Base-by-base conservation (phyloP, 92 coral and sea anemone species). In the Galaxea fascicularis region DNA sequence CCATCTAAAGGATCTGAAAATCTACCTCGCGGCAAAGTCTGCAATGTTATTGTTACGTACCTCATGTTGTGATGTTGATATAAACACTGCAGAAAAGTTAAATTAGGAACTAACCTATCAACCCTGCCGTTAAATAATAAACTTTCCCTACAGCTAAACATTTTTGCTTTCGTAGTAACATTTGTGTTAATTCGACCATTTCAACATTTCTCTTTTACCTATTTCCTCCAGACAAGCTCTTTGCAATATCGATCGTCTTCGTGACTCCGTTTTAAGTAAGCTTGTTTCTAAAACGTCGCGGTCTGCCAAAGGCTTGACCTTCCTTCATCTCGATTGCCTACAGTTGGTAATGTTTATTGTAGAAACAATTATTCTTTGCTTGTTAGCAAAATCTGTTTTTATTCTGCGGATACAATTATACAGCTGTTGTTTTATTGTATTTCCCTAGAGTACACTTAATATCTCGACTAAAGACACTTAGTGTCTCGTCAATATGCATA, bases 21-120 rank as follows among this genome's bases (percentile, higher is more conserved):
- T 49, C 17, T 3, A 57, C 25, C 21, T 16, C 18, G 17, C n/a
- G n/a, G n/a, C n/a, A n/a, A n/a, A n/a, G n/a, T n/a, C n/a, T n/a
- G n/a, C n/a, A n/a, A n/a, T n/a, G n/a, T n/a, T n/a, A n/a, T n/a
- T 54, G 60, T 54, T 54, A 3, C 21, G 16, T 12, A 59, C 65
- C 65, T 25, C 67, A 62, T 62, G 67, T 22, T 15, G 67, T 35
- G 53, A 41, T 69, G 74, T 69, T 45, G 76, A 44, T 71, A 49
- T 71, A 71, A 49, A 15, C 10, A 21, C 66, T 11, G 24, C 11
- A 0, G 22, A 5, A n/a, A 15, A 57, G n/a, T 57, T 15, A n/a
- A 24, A 21, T 8, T 20, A 20, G 18, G 18, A 57, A 39, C 16
- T 39, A 63, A 27, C 68, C 21, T 35, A 63, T 35, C 41, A 35